These are phyloP conservation scores for Neodiprion virginianus DNA, from an alignment of 1,140 invertebrate genomes.

Conservation along the genomic window DNA sequence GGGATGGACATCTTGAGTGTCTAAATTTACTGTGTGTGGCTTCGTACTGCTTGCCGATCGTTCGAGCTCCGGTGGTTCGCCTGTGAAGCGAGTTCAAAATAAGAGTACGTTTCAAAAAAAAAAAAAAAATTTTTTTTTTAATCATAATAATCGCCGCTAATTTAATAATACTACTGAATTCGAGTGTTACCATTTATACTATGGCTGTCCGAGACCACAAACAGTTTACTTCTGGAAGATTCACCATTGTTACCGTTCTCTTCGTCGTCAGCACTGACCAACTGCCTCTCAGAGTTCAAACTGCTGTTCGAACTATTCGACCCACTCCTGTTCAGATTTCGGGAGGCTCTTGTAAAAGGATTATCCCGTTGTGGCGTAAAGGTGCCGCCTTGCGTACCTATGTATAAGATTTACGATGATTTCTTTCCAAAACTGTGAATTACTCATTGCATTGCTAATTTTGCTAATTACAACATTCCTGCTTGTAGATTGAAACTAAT, in stretches of 20 bases:
- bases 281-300: slow-evolving; percentile 36
- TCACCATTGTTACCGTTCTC: slow-evolving; percentile 29
- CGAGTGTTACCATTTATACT: slow-evolving; percentile 52
- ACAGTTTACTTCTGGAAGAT: slow-evolving; percentile 36
- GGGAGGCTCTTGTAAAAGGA: slow-evolving; percentile 39
- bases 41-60: slow-evolving; percentile 51
- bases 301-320: slow-evolving; percentile 18
- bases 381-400: slow-evolving; percentile 70
- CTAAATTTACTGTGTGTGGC: slow-evolving; percentile 46
- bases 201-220: slow-evolving; percentile 49
- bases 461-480: too few relatives aligned
- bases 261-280: slow-evolving; percentile 26
- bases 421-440: too few relatives aligned
- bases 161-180: too few relatives aligned
- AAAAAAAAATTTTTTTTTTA: too few relatives aligned
- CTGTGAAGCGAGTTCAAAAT: slow-evolving; percentile 28
- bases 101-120: not conserved
- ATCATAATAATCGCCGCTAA: too few relatives aligned
- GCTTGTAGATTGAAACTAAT: too few relatives aligned
- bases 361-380: slow-evolving; percentile 65
- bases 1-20: slow-evolving; percentile 39
- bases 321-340: slow-evolving; percentile 29
- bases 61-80: slow-evolving; percentile 48
- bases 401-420: slow-evolving; percentile 1
- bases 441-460: too few relatives aligned